Base-by-base conservation (phyloP, 2,888 invertebrate species). In the Agrilus biguttatus region DNA sequence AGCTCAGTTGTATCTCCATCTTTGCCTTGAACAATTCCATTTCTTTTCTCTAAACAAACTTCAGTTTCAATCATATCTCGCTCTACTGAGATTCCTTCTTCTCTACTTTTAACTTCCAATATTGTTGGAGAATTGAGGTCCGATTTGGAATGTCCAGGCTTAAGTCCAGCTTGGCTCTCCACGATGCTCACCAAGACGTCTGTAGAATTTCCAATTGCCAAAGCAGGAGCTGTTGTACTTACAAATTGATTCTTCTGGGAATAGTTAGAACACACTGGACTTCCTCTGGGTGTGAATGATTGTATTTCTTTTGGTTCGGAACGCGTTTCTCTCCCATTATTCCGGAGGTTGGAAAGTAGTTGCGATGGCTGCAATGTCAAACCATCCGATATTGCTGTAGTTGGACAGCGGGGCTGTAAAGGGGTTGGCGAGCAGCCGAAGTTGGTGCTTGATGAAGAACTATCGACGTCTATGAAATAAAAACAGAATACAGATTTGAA, bases 301-400 rank as follows among this genome's bases (percentile, higher is more conserved):
- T 65, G 33, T 65, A 67, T 56, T 14, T 60, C 61, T 13, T 57
- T 50, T 5, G 62, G 61, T 49, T 63, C 62, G 0, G 74, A 74
- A 1, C 72, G 60, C 45, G 71, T 73, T 53, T 69, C 74, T 47
- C 73, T 67, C 33, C 69, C 58, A 46, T 72, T 70, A 0, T 69
- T 63, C 56, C 71, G 70, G 61, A 74, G 74, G 32, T 70, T 71
- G 37, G 75, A 74, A 52, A 80, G 67, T 49, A 80, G 66, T 57
- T 78, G 78, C 7, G 28, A 28, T 47, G 83, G 81, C 72, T 83
- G 83, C 44, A 83, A 65, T 45, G 81, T 82, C 56, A 83, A 70
- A 66, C 80, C 73, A 51, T 79, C 74, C 56, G 79, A 78, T 58
- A 75, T 65, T 47, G 79, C 80, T 33, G 77, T 80, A 51, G 80